Evolutionary conservation across 2,113 vertebrate species (phyloP).

Genomic region (Istiophorus platypterus): DNA sequence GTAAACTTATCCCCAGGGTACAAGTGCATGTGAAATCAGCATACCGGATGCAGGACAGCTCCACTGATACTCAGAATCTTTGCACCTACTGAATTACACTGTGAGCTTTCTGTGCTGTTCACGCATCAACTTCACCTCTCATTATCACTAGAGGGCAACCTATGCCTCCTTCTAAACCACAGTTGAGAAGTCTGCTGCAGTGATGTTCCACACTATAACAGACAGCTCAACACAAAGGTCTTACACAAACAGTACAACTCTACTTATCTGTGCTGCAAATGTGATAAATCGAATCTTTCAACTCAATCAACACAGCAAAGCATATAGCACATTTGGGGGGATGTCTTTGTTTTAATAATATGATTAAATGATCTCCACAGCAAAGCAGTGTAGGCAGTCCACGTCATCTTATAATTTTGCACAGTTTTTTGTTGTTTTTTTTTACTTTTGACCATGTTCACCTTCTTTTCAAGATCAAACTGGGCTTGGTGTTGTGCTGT

Average conservation of each 20-base stretch:
- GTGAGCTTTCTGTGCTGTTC: conserved; percentile 11
- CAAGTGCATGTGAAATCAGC: background rate
- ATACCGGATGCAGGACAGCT: background rate
- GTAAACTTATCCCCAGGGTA: background rate
- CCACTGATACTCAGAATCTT: conserved; percentile 19
- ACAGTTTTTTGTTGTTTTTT: conserved; percentile 14
- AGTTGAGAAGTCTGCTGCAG: conserved; percentile 57
- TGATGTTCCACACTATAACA: conserved; percentile 56
- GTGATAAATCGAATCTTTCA: background rate
- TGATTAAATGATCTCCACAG: conserved; percentile 30
- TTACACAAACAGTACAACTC: conserved; percentile 38
- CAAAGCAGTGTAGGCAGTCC: background rate
- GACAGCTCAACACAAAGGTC: conserved; percentile 37
- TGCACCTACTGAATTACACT: conserved; percentile 31
- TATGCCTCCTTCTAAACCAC: conserved; percentile 16
- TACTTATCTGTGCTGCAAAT: conserved; percentile 16
- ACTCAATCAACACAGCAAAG: background rate
- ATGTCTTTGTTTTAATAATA: background rate
- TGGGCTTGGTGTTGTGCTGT: conserved; percentile 30
- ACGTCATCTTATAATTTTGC: background rate
- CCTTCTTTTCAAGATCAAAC: background rate
- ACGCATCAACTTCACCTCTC: background rate
- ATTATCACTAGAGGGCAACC: conserved; percentile 69
- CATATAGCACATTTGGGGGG: background rate
- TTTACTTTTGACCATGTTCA: too few relatives aligned